These are phyloP conservation scores for Drosophila sp. DNA, from an alignment of 1,140 invertebrate genomes.

Conservation along the genomic window DNA sequence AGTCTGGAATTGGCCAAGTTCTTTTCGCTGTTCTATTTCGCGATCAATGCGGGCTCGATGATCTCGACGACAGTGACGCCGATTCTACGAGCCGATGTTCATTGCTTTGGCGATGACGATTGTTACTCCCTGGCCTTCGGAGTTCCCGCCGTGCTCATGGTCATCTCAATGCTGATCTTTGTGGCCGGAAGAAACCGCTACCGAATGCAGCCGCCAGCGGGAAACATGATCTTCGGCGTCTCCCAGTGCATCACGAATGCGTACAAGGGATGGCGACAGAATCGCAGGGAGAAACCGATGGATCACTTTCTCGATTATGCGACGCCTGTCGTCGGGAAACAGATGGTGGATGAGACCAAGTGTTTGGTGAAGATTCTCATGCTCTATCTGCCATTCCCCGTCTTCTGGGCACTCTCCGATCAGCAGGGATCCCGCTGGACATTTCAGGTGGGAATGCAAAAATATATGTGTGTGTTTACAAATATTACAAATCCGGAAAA, in stretches of 20 bases:
- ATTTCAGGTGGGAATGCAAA: constrained; percentile 93
- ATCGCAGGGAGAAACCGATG: constrained; percentile 84
- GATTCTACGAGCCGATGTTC: constrained; percentile 91
- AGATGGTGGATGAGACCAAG: constrained; percentile 89
- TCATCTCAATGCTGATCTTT: constrained; percentile 94
- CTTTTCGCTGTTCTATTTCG: constrained; percentile 97
- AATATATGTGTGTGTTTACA: too few species aligned
- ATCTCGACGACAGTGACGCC: constrained; percentile 96
- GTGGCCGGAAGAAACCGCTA: constrained; percentile 91
- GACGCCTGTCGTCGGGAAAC: constrained; percentile 88
- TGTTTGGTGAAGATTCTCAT: constrained; percentile 88
- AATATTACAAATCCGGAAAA: too few species aligned
- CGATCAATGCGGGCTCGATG: constrained; percentile 96
- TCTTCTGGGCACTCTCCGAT: constrained; percentile 94
- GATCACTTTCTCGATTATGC: constrained; percentile 94
- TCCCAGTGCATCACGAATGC: constrained; percentile 89
- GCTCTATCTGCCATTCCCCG: constrained; percentile 89
- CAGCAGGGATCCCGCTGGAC: constrained; percentile 97
- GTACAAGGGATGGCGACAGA: constrained; percentile 85
- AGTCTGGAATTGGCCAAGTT: constrained; percentile 91
- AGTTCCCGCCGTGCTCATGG: constrained; percentile 94
- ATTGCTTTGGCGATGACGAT: constrained; percentile 91
- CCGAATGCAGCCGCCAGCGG: constrained; percentile 90
- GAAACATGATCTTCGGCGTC: constrained; percentile 93
- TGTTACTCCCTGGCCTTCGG: constrained; percentile 97